Percentiles rank a stretch among this genome's conserved stretches.
Evolutionary conservation across 2,797 vertebrate genomes (phyloP).

Genomic region (Lateolabrax maculatus): DNA sequence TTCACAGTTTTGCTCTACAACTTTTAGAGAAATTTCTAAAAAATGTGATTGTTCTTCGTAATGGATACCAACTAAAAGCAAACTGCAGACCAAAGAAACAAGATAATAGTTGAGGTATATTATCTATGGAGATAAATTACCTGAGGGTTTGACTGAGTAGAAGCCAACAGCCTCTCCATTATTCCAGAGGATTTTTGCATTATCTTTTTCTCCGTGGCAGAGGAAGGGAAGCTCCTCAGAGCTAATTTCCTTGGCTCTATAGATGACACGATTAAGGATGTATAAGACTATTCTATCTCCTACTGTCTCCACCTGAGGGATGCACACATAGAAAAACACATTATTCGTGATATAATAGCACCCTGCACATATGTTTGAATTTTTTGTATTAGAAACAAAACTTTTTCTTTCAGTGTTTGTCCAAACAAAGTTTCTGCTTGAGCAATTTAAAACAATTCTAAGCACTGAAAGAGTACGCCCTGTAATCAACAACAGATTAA

Average conservation of each 20-base stretch:
- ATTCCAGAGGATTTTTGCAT: slow-evolving; percentile 92
- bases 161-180: slow-evolving; percentile 93
- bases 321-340: neutral
- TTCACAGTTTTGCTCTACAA: neutral
- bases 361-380: neutral
- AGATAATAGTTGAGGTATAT: neutral
- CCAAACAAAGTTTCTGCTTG: neutral
- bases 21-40: neutral
- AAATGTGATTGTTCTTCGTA: neutral
- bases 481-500: neutral
- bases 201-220: slow-evolving; percentile 88
- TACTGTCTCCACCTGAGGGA: slow-evolving; percentile 86
- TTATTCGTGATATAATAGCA: neutral
- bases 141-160: slow-evolving; percentile 92
- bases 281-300: slow-evolving; percentile 93
- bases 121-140: slow-evolving; percentile 73
- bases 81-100: neutral
- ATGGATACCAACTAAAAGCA: neutral
- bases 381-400: neutral
- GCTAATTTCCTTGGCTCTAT: slow-evolving; percentile 90
- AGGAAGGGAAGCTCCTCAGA: slow-evolving; percentile 88
- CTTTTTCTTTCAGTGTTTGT: neutral
- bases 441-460: neutral
- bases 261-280: slow-evolving; percentile 92
- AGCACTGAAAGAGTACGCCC: neutral